Evolutionary conservation across 2,797 vertebrate species (phyloP).

Genomic region (Hydrophis major): DNA sequence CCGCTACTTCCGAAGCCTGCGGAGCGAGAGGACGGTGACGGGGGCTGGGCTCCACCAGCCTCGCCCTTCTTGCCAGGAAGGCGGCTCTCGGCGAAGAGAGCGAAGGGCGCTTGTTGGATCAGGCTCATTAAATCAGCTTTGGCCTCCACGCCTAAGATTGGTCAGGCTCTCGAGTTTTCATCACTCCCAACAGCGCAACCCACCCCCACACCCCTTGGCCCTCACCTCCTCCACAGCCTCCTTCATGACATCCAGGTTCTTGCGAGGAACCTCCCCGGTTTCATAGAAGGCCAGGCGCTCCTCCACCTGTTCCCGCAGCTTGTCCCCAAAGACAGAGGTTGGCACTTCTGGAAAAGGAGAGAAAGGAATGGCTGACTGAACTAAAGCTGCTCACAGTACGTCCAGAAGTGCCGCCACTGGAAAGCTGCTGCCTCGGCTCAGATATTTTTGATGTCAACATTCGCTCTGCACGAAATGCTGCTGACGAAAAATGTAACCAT

Average conservation of each 20-base stretch:
- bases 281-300: slow-evolving; percentile 93
- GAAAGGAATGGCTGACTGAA: fast-evolving
- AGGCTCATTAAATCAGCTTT: slow-evolving; percentile 99
- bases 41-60: fast-evolving
- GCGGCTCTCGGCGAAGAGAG: too few species aligned
- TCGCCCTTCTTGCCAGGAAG: background rate
- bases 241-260: slow-evolving; percentile 95
- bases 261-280: slow-evolving; percentile 86
- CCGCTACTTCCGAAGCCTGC: slow-evolving; percentile 82
- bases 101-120: slow-evolving; percentile 67
- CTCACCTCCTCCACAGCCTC: slow-evolving; percentile 87
- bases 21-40: fast-evolving
- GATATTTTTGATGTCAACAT: slow-evolving; percentile 71
- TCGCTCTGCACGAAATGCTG: slow-evolving; percentile 84
- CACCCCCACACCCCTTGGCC: fast-evolving
- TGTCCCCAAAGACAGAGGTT: slow-evolving; percentile 89
- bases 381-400: fast-evolving
- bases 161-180: slow-evolving; percentile 79
- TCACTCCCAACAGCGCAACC: slow-evolving; percentile 74
- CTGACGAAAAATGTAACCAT: slow-evolving; percentile 98
- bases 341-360: slow-evolving; percentile 78
- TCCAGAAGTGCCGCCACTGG: background rate
- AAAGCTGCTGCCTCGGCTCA: slow-evolving; percentile 77
- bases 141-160: slow-evolving; percentile 71
- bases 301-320: slow-evolving; percentile 90